A percentile compares a stretch with the other conserved stretches of the same genome.
phyloP scores from a whole-genome alignment of 2,888 invertebrate species.

The Leucozona laternaria region DNA sequence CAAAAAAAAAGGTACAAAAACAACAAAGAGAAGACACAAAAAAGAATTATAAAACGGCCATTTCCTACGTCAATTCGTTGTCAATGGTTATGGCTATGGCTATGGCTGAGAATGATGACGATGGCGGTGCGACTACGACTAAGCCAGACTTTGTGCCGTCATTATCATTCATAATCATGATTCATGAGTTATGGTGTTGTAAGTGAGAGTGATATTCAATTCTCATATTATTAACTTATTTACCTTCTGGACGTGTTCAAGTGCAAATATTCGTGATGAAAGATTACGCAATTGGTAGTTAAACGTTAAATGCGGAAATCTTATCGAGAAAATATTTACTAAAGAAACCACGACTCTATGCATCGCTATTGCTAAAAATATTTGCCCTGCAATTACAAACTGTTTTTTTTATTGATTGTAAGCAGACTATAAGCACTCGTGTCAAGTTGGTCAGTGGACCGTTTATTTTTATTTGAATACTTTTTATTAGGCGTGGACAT shows the following conservation, averaged over 20 bases:
- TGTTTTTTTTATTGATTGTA: background rate
- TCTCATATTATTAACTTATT: background rate
- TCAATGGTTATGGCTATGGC: constrained; percentile 33
- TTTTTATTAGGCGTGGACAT: too few species aligned
- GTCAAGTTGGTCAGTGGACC: background rate
- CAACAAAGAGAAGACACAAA: background rate
- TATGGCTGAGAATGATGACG: constrained; percentile 19
- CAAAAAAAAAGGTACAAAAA: background rate
- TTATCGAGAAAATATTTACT: constrained; percentile 50
- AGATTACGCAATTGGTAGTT: constrained; percentile 31
- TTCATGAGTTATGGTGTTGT: constrained; percentile 9
- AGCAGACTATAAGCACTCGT: background rate
- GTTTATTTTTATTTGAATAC: too few species aligned
- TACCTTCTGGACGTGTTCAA: constrained; percentile 8
- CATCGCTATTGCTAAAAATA: background rate
- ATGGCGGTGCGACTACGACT: background rate
- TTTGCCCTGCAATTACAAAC: background rate
- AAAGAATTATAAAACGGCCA: constrained; percentile 28
- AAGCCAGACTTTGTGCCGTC: constrained; percentile 55
- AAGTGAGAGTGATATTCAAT: constrained; percentile 9
- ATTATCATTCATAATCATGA: constrained; percentile 1
- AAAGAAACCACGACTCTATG: background rate
- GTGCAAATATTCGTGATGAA: constrained; percentile 13
- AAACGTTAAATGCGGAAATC: constrained; percentile 43
- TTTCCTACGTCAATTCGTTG: constrained; percentile 48